A percentile compares a stretch with the other conserved stretches of the same genome.
These are phyloP conservation scores for Platycercus adscitus DNA, from an alignment of 2,113 vertebrate genomes.

Conservation along the genomic window DNA sequence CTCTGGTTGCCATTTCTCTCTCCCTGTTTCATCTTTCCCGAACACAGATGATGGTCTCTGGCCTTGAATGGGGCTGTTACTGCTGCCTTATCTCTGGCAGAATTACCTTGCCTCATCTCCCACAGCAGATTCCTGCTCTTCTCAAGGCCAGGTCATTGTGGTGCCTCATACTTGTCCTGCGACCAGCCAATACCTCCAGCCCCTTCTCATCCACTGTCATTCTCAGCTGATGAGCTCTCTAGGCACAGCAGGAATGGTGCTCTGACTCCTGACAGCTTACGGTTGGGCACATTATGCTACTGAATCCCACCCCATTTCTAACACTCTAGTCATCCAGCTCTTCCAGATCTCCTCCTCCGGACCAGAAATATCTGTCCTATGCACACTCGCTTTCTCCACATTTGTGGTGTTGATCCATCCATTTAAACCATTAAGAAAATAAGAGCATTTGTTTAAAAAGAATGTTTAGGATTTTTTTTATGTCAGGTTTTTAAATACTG, in stretches of 20 bases:
- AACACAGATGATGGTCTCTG: not conserved
- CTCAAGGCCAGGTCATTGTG: not conserved
- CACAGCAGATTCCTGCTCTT: not conserved
- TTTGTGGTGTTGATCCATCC: not conserved
- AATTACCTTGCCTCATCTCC: not conserved
- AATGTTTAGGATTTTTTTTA: not conserved
- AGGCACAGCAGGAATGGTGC: not conserved
- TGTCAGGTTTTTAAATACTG: not conserved
- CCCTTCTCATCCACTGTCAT: not conserved
- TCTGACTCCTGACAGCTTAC: not conserved
- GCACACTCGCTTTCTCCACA: not conserved
- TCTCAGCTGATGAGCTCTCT: not conserved
- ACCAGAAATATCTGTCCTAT: not conserved
- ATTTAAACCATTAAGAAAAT: not conserved
- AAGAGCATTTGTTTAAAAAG: not conserved
- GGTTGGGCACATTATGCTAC: fast-evolving
- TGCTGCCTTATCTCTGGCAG: not conserved
- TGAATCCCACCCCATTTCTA: not conserved
- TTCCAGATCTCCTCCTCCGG: not conserved
- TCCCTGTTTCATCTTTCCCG: not conserved
- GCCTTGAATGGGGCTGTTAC: not conserved
- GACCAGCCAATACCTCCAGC: not conserved
- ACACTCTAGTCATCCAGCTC: not conserved
- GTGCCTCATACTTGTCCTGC: not conserved
- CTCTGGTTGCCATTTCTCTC: not conserved